Conservation (phyloP, 2,888 invertebrate species). For the Hermaeophaga mercurialis region DNA sequence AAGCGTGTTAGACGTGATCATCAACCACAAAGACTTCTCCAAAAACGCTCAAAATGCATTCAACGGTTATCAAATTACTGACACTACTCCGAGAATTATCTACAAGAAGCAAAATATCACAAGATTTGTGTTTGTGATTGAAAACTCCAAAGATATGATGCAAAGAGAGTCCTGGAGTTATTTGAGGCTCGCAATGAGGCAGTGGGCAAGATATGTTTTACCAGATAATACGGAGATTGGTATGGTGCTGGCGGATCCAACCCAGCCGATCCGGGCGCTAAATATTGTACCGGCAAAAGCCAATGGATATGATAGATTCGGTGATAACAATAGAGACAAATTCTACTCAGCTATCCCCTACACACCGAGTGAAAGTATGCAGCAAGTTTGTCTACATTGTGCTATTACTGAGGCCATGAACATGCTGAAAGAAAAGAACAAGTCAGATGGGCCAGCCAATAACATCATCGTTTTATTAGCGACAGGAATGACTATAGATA, state of each 20-base stretch:
- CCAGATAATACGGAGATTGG: slow-evolving; percentile 61
- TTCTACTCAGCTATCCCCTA: slow-evolving; percentile 58
- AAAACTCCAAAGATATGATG: slow-evolving; percentile 64
- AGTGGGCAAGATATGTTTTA: slow-evolving; percentile 64
- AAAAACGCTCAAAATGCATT: slow-evolving; percentile 42
- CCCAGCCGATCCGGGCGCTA: slow-evolving; percentile 52
- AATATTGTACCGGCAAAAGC: slow-evolving; percentile 53
- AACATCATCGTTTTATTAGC: slow-evolving; percentile 63
- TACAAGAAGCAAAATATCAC: slow-evolving; percentile 62
- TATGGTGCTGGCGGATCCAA: slow-evolving; percentile 58
- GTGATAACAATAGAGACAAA: slow-evolving; percentile 43
- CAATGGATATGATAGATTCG: slow-evolving; percentile 37
- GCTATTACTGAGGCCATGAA: slow-evolving; percentile 56
- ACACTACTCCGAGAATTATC: slow-evolving; percentile 59
- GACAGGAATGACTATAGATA: slow-evolving; percentile 60
- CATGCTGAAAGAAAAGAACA: slow-evolving; percentile 59
- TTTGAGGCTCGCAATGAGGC: slow-evolving; percentile 63
- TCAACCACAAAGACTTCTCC: slow-evolving; percentile 61
- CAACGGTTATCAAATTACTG: slow-evolving; percentile 52
- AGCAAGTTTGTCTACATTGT: slow-evolving; percentile 60
- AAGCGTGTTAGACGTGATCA: slow-evolving; percentile 65
- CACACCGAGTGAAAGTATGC: slow-evolving; percentile 59
- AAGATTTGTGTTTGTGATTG: slow-evolving; percentile 63
- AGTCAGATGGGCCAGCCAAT: slow-evolving; percentile 58
- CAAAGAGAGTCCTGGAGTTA: slow-evolving; percentile 66